A percentile compares a stretch with the other conserved stretches of the same genome.
Conservation (phyloP, 2,888 invertebrate species). For the Terebella lapidaria region DNA sequence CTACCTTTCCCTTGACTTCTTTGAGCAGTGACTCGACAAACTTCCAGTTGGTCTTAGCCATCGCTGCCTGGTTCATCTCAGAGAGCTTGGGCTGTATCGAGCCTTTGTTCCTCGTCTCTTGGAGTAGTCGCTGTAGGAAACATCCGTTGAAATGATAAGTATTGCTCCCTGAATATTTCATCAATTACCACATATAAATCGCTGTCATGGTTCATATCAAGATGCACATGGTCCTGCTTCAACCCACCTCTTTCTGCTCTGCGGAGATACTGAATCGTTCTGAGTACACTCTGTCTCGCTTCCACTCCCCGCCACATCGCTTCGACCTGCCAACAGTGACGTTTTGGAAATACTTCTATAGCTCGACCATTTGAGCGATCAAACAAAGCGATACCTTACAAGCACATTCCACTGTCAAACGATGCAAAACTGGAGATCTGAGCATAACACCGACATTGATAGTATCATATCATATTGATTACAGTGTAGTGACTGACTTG, state of each 20-base stretch:
- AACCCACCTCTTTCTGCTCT: constrained; percentile 49
- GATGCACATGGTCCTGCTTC: neutral
- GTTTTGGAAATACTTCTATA: too few species aligned
- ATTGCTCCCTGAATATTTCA: neutral
- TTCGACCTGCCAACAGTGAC: neutral
- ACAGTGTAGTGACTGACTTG: too few species aligned
- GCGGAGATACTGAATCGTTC: constrained; percentile 47
- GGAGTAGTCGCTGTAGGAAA: constrained; percentile 47
- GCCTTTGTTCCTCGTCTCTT: constrained; percentile 47
- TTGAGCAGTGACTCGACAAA: constrained; percentile 96
- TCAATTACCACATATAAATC: neutral
- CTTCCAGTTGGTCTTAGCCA: constrained; percentile 94
- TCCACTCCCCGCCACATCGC: constrained; percentile 46
- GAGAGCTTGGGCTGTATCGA: constrained; percentile 43
- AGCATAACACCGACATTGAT: too few species aligned
- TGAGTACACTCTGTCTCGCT: constrained; percentile 43
- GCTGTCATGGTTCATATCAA: neutral
- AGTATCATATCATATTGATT: too few species aligned
- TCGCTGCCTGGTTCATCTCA: constrained; percentile 68
- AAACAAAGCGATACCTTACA: too few species aligned
- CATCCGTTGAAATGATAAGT: constrained; percentile 1
- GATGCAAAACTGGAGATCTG: too few species aligned
- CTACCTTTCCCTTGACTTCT: constrained; percentile 61
- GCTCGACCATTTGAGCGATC: too few species aligned
- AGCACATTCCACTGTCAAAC: too few species aligned